A percentile compares a stretch with the other conserved stretches of the same genome.
phyloP scores from a whole-genome alignment of 1,140 invertebrate genomes.

The Heliconius eleuchia region DNA sequence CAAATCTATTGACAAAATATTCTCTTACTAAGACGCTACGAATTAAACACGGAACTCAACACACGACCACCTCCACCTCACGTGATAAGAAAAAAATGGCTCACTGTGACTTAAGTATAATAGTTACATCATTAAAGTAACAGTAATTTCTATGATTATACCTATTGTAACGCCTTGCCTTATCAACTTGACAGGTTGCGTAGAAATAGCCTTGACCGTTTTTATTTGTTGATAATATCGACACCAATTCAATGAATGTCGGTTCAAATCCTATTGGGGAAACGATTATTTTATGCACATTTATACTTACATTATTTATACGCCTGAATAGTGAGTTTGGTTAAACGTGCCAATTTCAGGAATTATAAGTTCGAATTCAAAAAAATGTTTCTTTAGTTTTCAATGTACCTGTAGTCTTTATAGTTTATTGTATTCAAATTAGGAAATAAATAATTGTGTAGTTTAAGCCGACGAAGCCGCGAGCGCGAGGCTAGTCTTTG shows the following conservation, averaged over 20 bases:
- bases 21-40: too few species aligned
- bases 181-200: not conserved
- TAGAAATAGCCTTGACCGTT: not conserved
- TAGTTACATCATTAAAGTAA: constrained; percentile 3
- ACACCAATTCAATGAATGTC: not conserved
- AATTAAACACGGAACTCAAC: too few species aligned
- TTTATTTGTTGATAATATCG: not conserved
- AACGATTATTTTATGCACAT: too few species aligned
- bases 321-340: too few species aligned
- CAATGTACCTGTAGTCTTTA: too few species aligned
- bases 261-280: not conserved
- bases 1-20: too few species aligned
- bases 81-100: not conserved
- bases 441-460: too few species aligned
- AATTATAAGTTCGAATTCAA: not conserved
- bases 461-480: too few species aligned
- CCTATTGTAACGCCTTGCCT: not conserved
- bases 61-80: too few species aligned
- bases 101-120: not conserved
- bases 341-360: not conserved
- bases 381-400: not conserved
- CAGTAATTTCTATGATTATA: not conserved
- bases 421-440: too few species aligned
- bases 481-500: too few species aligned
- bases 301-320: too few species aligned